Conservation (phyloP, 2,797 vertebrate genomes). For the Paedocypris micromegethes region DNA sequence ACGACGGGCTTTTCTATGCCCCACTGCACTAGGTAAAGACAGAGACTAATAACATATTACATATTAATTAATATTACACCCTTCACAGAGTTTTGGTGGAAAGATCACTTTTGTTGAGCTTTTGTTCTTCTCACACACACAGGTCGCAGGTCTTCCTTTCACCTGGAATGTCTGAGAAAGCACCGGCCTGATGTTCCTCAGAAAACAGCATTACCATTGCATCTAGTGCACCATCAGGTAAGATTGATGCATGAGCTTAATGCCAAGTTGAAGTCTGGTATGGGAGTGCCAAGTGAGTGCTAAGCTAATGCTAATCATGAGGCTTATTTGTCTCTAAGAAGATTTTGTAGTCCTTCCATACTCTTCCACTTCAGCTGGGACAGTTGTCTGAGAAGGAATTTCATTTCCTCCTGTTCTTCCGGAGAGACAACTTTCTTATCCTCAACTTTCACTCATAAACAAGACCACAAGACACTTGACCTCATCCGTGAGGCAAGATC, state of each 20-base stretch:
- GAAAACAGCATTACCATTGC: conserved; percentile 87
- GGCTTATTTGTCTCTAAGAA: no score
- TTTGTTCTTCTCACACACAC: conserved; percentile 22
- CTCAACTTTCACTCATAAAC: no score
- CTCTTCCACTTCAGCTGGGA: background rate
- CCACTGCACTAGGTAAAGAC: conserved; percentile 62
- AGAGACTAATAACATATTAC: background rate
- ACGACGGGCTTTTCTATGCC: conserved; percentile 84
- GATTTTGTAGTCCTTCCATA: background rate
- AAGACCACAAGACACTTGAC: no score
- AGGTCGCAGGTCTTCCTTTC: conserved; percentile 94
- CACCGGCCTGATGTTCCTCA: conserved; percentile 84
- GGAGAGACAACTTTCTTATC: no score
- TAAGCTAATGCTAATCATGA: no score
- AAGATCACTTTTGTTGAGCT: background rate
- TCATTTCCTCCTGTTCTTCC: no score
- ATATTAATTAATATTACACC: no score
- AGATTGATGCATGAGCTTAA: conserved; percentile 7
- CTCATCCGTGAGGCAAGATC: no score
- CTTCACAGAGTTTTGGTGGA: background rate
- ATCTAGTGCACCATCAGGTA: conserved; percentile 96
- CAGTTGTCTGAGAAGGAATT: no score
- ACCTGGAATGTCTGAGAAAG: conserved; percentile 91
- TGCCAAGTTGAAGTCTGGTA: no score
- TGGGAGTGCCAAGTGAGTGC: no score